Conservation (phyloP, 2,113 vertebrate genomes). For the Micromys minutus region DNA sequence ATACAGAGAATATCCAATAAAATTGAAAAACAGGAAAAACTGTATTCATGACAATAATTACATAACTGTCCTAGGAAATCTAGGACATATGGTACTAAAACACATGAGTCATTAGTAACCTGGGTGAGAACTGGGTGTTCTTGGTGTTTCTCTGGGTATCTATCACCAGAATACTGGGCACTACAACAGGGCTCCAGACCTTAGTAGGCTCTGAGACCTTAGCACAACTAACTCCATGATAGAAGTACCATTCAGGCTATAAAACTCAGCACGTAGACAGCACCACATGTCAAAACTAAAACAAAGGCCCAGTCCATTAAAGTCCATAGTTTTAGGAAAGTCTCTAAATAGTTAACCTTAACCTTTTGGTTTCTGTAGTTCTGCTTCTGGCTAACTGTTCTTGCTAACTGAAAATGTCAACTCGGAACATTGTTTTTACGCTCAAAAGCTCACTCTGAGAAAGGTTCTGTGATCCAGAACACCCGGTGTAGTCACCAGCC, state of each 20-base stretch:
- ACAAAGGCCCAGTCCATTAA: neutral
- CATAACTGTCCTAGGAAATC: conserved; percentile 64
- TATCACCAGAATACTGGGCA: conserved; percentile 6
- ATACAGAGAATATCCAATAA: too few species aligned
- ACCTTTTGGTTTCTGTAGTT: neutral
- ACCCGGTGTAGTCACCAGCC: neutral
- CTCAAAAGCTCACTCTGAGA: neutral
- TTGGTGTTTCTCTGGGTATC: conserved; percentile 56
- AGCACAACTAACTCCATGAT: neutral
- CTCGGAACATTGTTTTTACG: neutral
- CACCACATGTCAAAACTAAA: neutral
- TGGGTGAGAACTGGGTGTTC: conserved; percentile 41
- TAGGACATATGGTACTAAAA: conserved; percentile 56
- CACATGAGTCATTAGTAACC: conserved; percentile 54
- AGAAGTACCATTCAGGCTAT: neutral
- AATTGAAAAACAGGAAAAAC: too few species aligned
- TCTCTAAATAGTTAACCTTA: neutral
- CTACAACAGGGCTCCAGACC: neutral
- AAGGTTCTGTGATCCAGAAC: neutral
- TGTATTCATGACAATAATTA: conserved; percentile 9
- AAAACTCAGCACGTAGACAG: neutral
- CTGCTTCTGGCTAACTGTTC: neutral
- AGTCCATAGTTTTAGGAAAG: neutral
- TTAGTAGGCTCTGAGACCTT: neutral
- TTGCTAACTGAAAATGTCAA: neutral